Evolutionary conservation across 2,797 vertebrate species (phyloP), one percentile per base, ranked within the genome.

Genomic region (Labeo calbasu): DNA sequence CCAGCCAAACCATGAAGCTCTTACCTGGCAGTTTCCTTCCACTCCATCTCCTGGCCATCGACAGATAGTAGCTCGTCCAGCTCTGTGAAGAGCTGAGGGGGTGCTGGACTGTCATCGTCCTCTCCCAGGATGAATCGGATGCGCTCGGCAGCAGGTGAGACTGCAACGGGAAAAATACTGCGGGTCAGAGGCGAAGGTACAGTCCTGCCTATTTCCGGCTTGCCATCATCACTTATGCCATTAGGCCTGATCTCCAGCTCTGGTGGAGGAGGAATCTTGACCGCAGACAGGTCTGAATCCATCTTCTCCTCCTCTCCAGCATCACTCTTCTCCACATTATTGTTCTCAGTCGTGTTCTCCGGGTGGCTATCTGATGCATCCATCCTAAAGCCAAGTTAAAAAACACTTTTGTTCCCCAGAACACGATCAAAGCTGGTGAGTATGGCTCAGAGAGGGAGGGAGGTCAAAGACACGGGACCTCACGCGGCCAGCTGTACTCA

Each of bases 11-110:
- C 48, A 63, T 5, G 2, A 40, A 0, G 2, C 28, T 68, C 86
- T 94, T 95, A 99, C 98, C 98, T 98, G 55, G 98, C 98, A 0
- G 98, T 99, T 92, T 99, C 98, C 90, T 98, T 98, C 98, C 98
- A 99, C 84, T 99, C 98, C 98, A 99, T 97, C 92, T 99, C 97
- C 90, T 99, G 98, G 4, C 98, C 98, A 1, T 99, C 97, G 79
- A 97, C 93, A 0, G 97, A 95, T 92, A 99, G 94, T 12, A 99
- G 95, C 81, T 99, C 98, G 15, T 99, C 98, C 94, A 99, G 90
- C 93, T 99, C 98, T 0, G 98, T 99, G 94, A 99, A 99, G 91
- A 99, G 98, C 83, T 99, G 98, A 0, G 98, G 98, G 2, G 97
- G 97, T 0, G 97, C 93, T 0, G 98, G 97, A 59, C 97, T 97